Percentiles rank a stretch among this genome's conserved stretches.
These are phyloP conservation scores for Coelopa pilipes DNA, from an alignment of 2,888 invertebrate species.

Conservation along the genomic window DNA sequence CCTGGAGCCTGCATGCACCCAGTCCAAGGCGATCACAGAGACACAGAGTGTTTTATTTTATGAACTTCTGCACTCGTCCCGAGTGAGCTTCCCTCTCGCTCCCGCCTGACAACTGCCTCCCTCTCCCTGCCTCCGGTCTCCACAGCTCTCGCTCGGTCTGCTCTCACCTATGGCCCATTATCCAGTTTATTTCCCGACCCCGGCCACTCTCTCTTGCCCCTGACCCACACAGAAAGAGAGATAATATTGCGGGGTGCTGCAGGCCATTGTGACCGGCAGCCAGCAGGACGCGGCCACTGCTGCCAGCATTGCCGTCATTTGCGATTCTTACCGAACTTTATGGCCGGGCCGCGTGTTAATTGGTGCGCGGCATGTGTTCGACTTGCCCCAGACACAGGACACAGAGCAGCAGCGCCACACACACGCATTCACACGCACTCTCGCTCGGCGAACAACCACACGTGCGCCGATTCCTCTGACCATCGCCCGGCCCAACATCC, in stretches of 20 bases:
- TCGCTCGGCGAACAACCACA: no score
- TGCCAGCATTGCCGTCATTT: slow-evolving; percentile 14
- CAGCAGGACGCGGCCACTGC: neutral
- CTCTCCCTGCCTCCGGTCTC: no score
- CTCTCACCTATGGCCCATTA: no score
- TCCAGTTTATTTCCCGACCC: no score
- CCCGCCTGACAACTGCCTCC: no score
- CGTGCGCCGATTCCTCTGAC: no score
- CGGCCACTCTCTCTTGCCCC: no score
- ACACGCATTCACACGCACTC: slow-evolving; percentile 7
- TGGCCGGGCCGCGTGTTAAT: slow-evolving; percentile 33
- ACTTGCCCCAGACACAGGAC: neutral
- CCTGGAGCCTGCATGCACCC: no score
- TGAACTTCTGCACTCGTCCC: slow-evolving; percentile 27
- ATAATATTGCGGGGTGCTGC: no score
- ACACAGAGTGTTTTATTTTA: slow-evolving; percentile 40
- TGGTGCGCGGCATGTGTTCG: slow-evolving; percentile 21
- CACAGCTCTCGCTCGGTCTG: no score
- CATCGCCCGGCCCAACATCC: neutral
- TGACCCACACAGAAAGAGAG: no score
- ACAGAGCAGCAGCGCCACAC: neutral
- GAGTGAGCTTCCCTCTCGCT: neutral
- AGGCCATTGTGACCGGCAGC: neutral
- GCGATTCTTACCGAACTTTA: slow-evolving; percentile 22
- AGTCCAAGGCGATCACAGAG: slow-evolving; percentile 4